Conservation (phyloP, 2,797 vertebrate genomes). For the Tamandua tetradactyla region DNA sequence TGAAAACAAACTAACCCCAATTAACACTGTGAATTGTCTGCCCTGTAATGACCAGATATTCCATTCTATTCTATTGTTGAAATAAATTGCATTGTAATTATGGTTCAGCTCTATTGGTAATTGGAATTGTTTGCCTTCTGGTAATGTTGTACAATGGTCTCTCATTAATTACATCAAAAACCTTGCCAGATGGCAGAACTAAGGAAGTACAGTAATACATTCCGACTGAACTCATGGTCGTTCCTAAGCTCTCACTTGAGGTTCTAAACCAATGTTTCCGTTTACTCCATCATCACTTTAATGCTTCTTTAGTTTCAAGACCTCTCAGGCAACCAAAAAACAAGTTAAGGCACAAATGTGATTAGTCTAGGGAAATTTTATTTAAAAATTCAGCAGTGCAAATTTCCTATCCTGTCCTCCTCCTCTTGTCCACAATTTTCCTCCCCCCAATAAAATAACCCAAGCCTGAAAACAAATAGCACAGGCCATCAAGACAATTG, state of each 20-base stretch:
- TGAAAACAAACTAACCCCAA: constrained; percentile 78
- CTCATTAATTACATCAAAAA: constrained; percentile 77
- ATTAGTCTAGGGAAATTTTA: not conserved
- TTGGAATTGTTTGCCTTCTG: constrained; percentile 82
- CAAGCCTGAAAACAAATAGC: not conserved
- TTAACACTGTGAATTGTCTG: constrained; percentile 81
- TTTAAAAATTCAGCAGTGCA: not conserved
- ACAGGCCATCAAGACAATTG: not conserved
- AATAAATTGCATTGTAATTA: constrained; percentile 84
- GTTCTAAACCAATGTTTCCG: constrained; percentile 13
- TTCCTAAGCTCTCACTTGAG: constrained; percentile 34
- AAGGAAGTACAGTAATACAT: constrained; percentile 43
- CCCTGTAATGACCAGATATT: constrained; percentile 80
- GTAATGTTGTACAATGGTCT: constrained; percentile 70
- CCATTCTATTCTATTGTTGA: constrained; percentile 81
- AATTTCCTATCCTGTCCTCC: not conserved
- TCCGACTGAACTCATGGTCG: not conserved
- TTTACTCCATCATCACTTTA: not conserved
- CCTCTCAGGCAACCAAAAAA: not conserved
- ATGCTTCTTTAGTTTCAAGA: not conserved
- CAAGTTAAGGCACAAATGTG: not conserved
- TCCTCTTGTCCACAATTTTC: not conserved
- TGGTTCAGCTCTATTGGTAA: constrained; percentile 78
- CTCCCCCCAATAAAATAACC: not conserved
- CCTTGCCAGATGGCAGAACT: constrained; percentile 69